Conservation (phyloP, 37 sponge, comb jelly and placozoan species). For the Ianthella basta region DNA sequence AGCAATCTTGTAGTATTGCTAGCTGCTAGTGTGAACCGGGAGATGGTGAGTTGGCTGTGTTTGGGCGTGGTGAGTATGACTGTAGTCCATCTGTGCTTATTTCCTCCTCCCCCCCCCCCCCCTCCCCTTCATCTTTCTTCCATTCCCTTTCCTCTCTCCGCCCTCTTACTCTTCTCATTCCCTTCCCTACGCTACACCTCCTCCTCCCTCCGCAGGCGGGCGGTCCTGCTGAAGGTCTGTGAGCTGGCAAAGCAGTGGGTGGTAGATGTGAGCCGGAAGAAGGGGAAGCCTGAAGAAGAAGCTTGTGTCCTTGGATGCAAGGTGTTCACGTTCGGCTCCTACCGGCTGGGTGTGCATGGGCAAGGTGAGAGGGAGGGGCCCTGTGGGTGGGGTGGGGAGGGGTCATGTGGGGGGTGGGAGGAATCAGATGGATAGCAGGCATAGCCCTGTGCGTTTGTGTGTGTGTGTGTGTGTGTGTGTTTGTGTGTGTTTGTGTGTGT, state of each 20-base stretch:
- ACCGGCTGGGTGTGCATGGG: slow-evolving; percentile 97
- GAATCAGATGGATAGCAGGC: neutral
- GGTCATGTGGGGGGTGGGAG: neutral
- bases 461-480: neutral
- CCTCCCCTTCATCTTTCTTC: neutral
- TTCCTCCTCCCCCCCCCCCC: too few relatives aligned
- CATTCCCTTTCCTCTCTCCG: neutral
- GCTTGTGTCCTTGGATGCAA: slow-evolving; percentile 92
- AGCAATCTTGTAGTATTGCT: neutral
- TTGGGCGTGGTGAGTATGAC: neutral
- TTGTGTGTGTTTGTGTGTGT: too few relatives aligned
- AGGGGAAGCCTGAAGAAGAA: slow-evolving; percentile 85
- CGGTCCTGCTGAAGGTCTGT: slow-evolving; percentile 82
- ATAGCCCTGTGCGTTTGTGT: neutral
- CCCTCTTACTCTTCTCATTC: neutral
- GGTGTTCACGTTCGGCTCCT: slow-evolving; percentile 99
- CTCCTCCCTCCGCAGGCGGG: slow-evolving; percentile 26
- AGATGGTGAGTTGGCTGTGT: neutral
- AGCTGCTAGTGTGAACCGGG: neutral
- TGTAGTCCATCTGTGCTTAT: too few relatives aligned
- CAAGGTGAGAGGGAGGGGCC: slow-evolving; percentile 63
- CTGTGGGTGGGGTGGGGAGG: too few relatives aligned
- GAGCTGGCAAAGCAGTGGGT: slow-evolving; percentile 88
- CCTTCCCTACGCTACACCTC: neutral
- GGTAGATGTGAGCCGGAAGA: slow-evolving; percentile 69